phyloP scores from a whole-genome alignment of 2,888 invertebrate genomes.

The Spodoptera exigua region DNA sequence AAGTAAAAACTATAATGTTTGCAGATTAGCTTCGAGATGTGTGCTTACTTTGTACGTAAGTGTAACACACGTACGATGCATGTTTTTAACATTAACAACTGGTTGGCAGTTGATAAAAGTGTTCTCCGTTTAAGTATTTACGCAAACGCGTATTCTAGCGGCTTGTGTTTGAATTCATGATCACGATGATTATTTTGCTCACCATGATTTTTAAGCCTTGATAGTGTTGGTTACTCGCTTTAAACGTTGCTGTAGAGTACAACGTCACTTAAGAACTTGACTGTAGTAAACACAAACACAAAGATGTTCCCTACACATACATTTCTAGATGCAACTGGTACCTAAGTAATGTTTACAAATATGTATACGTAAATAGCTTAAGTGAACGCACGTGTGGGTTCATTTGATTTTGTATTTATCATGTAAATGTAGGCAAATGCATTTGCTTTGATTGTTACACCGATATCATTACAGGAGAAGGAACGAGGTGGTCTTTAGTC shows the following conservation, averaged over 20 bases:
- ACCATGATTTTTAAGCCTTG: conserved; percentile 28
- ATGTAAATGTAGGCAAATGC: conserved; percentile 1
- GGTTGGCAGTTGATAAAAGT: conserved; percentile 18
- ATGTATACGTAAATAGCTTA: not conserved
- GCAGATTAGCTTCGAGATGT: conserved; percentile 63
- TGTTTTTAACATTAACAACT: conserved; percentile 26
- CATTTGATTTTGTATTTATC: conserved; percentile 10
- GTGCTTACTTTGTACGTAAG: conserved; percentile 32
- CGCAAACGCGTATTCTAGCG: conserved; percentile 18
- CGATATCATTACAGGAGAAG: no score
- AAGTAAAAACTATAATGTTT: conserved; percentile 69
- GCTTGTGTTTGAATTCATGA: conserved; percentile 16
- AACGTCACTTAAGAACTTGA: conserved; percentile 2
- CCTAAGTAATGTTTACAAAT: conserved; percentile 16
- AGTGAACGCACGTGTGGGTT: conserved; percentile 24
- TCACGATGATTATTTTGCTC: conserved; percentile 13
- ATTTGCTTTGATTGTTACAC: not conserved
- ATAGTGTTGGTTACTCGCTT: conserved; percentile 10
- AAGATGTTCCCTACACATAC: conserved; percentile 9
- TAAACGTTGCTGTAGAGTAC: conserved; percentile 17
- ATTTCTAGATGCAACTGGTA: conserved; percentile 6
- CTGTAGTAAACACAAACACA: conserved; percentile 10
- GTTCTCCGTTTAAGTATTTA: conserved; percentile 21
- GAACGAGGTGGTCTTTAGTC: no score
- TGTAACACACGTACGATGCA: conserved; percentile 31